phyloP scores from a whole-genome alignment of 2,888 invertebrate genomes.

The Caenorhabditis becei region DNA sequence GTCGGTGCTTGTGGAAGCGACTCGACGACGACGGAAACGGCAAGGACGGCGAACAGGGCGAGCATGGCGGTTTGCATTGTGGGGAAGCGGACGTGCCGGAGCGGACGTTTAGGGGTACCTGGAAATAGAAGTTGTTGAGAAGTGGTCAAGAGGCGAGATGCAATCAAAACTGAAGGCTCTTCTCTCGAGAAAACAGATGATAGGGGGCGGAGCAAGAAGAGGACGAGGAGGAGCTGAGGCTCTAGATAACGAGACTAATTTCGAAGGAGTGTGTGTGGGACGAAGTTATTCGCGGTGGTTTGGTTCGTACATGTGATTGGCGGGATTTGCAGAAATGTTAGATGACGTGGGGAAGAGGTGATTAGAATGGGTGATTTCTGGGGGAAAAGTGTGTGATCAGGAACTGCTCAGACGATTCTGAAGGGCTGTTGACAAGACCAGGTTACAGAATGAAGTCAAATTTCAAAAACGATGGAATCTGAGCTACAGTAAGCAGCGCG shows the following conservation, averaged over 20 bases:
- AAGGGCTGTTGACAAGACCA: too few relatives aligned
- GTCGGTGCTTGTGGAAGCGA: conserved; percentile 50
- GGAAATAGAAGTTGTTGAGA: conserved; percentile 20
- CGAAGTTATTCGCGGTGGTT: background rate
- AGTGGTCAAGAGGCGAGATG: background rate
- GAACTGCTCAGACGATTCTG: too few relatives aligned
- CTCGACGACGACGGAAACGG: conserved; percentile 16
- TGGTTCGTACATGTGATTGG: too few relatives aligned
- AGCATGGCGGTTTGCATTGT: conserved; percentile 43
- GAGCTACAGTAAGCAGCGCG: too few relatives aligned
- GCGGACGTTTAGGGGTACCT: conserved; percentile 47
- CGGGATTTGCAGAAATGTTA: background rate
- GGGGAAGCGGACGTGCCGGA: conserved; percentile 32
- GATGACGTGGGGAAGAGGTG: background rate
- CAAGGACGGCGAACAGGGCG: conserved; percentile 27
- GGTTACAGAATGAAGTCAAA: too few relatives aligned
- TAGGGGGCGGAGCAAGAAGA: conserved; percentile 21
- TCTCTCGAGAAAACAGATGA: conserved; percentile 22
- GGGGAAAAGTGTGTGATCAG: too few relatives aligned
- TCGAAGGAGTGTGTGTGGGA: background rate
- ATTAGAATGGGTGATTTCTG: too few relatives aligned
- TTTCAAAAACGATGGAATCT: too few relatives aligned
- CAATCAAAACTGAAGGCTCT: conserved; percentile 24
- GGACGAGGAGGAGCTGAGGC: too few relatives aligned
- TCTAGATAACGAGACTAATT: conserved; percentile 35